A percentile compares a stretch with the other conserved stretches of the same genome.
Evolutionary conservation across 2,113 vertebrate species (phyloP).

Genomic region (Passer domesticus): DNA sequence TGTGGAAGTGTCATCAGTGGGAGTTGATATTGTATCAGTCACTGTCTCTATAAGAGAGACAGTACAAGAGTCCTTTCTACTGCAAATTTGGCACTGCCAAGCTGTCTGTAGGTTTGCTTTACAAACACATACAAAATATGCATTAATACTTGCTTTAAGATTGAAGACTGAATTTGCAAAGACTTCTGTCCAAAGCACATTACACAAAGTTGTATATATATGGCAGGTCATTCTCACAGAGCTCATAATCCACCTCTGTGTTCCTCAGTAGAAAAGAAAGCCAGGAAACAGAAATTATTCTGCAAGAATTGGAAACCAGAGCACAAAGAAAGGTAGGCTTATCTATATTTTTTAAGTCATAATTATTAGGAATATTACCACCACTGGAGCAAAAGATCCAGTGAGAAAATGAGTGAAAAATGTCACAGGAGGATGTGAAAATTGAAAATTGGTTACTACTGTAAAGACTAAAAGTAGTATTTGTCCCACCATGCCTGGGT

Average conservation of each 20-base stretch:
- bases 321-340: background rate
- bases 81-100: background rate
- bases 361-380: background rate
- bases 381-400: background rate
- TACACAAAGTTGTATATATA: background rate
- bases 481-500: background rate
- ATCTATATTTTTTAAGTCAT: rapidly evolving
- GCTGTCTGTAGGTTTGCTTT: background rate
- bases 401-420: background rate
- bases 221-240: background rate
- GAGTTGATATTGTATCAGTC: background rate
- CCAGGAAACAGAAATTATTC: background rate
- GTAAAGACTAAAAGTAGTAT: background rate
- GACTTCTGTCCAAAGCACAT: background rate
- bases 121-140: background rate
- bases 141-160: background rate
- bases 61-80: background rate
- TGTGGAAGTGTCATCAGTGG: background rate
- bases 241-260: background rate
- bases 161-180: background rate
- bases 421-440: background rate
- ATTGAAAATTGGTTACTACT: background rate
- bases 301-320: background rate
- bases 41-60: background rate
- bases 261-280: background rate